Base-by-base conservation (phyloP, 2,888 invertebrate species). In the Hypomecis atomaria region DNA sequence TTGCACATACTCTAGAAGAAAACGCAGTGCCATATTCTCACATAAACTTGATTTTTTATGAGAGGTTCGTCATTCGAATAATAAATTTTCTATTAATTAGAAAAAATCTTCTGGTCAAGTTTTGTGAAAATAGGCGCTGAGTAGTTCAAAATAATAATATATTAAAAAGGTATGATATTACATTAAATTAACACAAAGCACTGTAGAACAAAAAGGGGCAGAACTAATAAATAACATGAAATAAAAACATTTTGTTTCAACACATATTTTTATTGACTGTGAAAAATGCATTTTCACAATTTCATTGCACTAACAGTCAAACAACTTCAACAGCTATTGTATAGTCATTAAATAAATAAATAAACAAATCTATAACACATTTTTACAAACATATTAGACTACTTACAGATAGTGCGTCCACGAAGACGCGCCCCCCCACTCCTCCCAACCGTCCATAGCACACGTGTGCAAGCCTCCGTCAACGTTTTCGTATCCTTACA, bases 261-360 rank as follows among this genome's bases (percentile, higher is more conserved):
- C 85, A 82, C 78, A 84, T 84, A 85, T 85, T 86, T 89, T 90
- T 89, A 87, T 86, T 89, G 80, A 86, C 83, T 81, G 88, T 86
- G 87, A 86, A 88, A 70, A 85, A 82, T 76, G 73, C 76, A 82
- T 76, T 82, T 83, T 70, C 87, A 87, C 85, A 84, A 83, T 42
- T 53, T 57, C 36, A 65, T 80, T 78, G 72, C 75, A 79, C 79
- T 80, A 84, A 83, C 81, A 84, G 82, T 77, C 78, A 78, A 79
- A 80, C 77, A 78, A 78, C 73, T 74, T 78, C 79, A 85, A 78
- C 78, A 69, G 67, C 57, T 69, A 68, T 75, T 71, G 62, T 59
- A 56, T 64, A 65, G 37, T 49, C 66, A 78, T 54, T 52, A 58
- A 60, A 66, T 45, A 60, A 52, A 55, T 60, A 63, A 52, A 58